phyloP scores from a whole-genome alignment of 2,113 vertebrate genomes.

The Periophthalmodon schlosseri region DNA sequence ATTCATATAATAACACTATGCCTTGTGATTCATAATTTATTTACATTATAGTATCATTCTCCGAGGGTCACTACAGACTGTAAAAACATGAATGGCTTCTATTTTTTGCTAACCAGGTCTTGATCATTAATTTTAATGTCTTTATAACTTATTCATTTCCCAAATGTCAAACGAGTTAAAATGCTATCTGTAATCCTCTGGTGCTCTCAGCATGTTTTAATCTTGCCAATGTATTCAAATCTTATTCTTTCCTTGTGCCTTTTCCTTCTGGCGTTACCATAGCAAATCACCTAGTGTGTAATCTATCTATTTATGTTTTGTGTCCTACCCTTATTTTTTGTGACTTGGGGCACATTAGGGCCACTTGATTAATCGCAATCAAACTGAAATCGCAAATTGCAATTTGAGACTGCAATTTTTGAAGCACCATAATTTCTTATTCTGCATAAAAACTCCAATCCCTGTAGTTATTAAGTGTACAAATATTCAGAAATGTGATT shows the following conservation, averaged over 20 bases:
- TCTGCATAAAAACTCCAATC: too few species aligned
- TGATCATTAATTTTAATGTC: slow-evolving; percentile 3
- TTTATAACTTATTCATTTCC: neutral
- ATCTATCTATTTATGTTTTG: neutral
- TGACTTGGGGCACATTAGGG: neutral
- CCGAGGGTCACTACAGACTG: neutral
- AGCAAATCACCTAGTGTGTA: neutral
- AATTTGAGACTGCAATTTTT: too few species aligned
- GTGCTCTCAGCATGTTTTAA: slow-evolving; percentile 2
- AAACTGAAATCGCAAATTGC: too few species aligned
- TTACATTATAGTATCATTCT: neutral
- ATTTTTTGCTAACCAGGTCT: neutral
- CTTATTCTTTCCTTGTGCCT: neutral
- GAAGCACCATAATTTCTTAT: too few species aligned
- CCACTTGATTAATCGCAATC: too few species aligned
- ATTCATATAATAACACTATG: neutral
- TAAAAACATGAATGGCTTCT: neutral
- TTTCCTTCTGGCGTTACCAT: neutral
- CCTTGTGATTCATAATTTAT: neutral
- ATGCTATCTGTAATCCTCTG: neutral
- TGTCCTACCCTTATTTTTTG: neutral
- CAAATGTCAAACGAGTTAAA: slow-evolving; percentile 5
- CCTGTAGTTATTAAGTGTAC: too few species aligned
- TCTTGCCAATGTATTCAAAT: neutral
- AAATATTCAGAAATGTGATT: too few species aligned